Conservation (phyloP, 1,140 invertebrate species). For the Mizuhopecten yessoensis region DNA sequence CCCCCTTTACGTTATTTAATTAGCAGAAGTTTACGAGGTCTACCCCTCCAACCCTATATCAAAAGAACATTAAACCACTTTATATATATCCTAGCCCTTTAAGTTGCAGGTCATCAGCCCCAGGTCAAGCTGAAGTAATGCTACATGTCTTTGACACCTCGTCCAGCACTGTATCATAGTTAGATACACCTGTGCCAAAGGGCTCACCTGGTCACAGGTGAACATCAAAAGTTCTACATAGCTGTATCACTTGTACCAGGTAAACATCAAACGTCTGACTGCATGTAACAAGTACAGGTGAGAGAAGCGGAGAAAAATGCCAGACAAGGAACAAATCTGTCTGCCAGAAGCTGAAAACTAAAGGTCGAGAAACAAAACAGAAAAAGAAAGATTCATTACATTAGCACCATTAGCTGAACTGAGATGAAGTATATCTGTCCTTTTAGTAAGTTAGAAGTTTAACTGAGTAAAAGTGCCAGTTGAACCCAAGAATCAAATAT, state of each 20-base stretch:
- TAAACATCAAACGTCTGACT: neutral
- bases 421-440: too few species aligned
- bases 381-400: too few species aligned
- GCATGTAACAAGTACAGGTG: neutral
- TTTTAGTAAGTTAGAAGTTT: too few species aligned
- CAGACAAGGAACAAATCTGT: too few species aligned
- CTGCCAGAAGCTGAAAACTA: too few species aligned
- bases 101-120: neutral
- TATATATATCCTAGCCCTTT: neutral
- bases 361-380: too few species aligned
- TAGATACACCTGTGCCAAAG: neutral
- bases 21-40: too few species aligned
- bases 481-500: too few species aligned
- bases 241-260: neutral
- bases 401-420: too few species aligned
- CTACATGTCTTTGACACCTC: neutral
- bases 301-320: neutral
- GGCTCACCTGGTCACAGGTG: neutral
- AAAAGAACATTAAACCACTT: neutral
- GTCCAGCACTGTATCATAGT: conserved; percentile 8
- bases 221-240: neutral
- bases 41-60: too few species aligned
- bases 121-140: conserved; percentile 6
- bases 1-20: too few species aligned
- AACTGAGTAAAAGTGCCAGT: too few species aligned